Evolutionary conservation across 2,888 invertebrate genomes (phyloP), one percentile per base, ranked within the genome.

Genomic region (Sesamia inferens): DNA sequence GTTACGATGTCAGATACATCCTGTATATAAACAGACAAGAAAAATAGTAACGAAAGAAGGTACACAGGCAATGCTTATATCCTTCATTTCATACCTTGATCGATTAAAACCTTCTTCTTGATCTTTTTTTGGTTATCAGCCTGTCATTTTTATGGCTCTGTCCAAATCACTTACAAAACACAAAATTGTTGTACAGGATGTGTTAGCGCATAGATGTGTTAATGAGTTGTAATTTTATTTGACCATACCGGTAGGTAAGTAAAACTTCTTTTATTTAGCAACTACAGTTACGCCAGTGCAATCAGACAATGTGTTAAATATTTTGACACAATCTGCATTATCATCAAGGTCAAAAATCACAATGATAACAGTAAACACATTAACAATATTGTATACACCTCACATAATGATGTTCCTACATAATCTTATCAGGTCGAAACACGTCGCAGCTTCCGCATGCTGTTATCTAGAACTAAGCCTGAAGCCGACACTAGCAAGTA

Each of bases 401-500:
- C 1, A 19, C 31, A 14, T 22, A 48, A 59, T 61, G 68, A 54
- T 31, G 47, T 68, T 55, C 64, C 10, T 63, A 64, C 44, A 82
- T 58, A 57, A 51, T 54, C 54, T 71, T 69, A 79, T 69, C 74
- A 58, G 48, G 13, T n/a, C 16, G 39, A 55, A 80, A 55, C 76
- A 70, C 74, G 75, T 61, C 58, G 8, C 59, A 65, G 87, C 87
- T 85, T 87, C 85, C 85, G 86, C 75, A 44, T 83, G 81, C 77
- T 79, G 76, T 63, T 76, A 78, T 76, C 75, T 80, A 80, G 70
- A 55, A 62, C 84, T 70, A 57, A 51, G 74, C 67, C 79, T 62
- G 68, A 59, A 73, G 78, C 58, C 74, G 72, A 81, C 74, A 83
- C 83, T 83, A 82, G 86, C 81, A 85, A 91, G 79, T 75, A 75